Conservation (phyloP, 92 coral and sea anemone species). For the Heliopora coerulea region DNA sequence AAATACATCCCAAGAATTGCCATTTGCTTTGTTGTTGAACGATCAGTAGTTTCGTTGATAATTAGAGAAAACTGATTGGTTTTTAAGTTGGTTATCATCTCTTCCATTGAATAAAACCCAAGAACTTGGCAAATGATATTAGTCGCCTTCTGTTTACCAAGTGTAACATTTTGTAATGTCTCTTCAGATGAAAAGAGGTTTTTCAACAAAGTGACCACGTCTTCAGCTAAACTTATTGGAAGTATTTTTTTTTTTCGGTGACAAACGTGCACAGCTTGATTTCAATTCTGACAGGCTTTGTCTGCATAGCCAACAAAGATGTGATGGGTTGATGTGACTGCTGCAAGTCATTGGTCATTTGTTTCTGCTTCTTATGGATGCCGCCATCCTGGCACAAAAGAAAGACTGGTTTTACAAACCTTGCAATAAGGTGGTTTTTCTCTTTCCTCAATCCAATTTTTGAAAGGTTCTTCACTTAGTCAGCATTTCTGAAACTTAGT, state of each 20-base stretch:
- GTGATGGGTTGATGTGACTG: constrained; percentile 15
- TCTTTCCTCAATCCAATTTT: constrained; percentile 15
- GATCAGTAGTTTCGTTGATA: constrained; percentile 32
- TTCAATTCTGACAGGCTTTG: constrained; percentile 29
- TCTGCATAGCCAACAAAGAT: constrained; percentile 19
- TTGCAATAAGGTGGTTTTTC: constrained; percentile 26
- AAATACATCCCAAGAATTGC: constrained; percentile 20
- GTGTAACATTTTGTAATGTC: not conserved
- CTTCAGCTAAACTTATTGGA: constrained; percentile 21
- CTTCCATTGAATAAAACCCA: constrained; percentile 19
- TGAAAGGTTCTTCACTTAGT: constrained; percentile 4
- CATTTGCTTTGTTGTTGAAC: constrained; percentile 15
- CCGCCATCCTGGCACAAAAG: constrained; percentile 18
- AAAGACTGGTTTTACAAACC: constrained; percentile 18
- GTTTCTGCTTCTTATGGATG: constrained; percentile 3
- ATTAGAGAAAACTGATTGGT: constrained; percentile 31
- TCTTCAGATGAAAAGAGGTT: constrained; percentile 16
- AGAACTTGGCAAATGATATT: constrained; percentile 20
- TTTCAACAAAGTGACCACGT: constrained; percentile 14
- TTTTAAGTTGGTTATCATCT: constrained; percentile 10
- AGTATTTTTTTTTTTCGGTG: constrained; percentile 21
- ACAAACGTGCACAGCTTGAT: constrained; percentile 23
- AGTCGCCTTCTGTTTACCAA: constrained; percentile 22
- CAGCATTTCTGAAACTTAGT: constrained; percentile 12
- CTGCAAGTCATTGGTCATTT: not conserved